Conservation (phyloP, 2,888 invertebrate genomes). For the Oscheius myriophilus region DNA sequence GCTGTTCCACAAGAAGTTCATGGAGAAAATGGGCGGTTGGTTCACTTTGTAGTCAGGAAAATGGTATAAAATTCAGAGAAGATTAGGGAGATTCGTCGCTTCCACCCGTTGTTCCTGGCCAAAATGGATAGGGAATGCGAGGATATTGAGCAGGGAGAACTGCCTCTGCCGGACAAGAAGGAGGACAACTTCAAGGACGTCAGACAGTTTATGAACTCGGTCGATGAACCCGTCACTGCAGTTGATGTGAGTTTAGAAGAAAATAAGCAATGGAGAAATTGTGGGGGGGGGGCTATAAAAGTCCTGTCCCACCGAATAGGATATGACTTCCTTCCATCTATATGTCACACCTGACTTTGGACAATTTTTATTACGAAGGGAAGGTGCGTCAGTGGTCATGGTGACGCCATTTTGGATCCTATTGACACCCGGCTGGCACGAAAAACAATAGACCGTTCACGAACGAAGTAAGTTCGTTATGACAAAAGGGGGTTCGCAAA, state of each 20-base stretch:
- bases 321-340: too few species aligned
- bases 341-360: too few species aligned
- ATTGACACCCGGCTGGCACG: too few species aligned
- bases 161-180: constrained; percentile 20
- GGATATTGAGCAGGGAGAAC: constrained; percentile 13
- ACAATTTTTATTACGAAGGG: too few species aligned
- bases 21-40: constrained; percentile 22
- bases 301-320: too few species aligned
- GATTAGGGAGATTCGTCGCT: not conserved
- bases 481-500: too few species aligned
- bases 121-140: constrained; percentile 18
- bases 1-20: constrained; percentile 17
- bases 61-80: not conserved
- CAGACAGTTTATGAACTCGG: constrained; percentile 31
- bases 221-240: constrained; percentile 17
- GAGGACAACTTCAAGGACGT: constrained; percentile 14
- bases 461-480: too few species aligned
- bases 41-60: not conserved
- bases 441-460: too few species aligned
- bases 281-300: too few species aligned
- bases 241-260: constrained; percentile 23
- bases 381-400: too few species aligned
- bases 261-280: too few species aligned
- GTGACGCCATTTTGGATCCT: too few species aligned
- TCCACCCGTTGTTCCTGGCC: constrained; percentile 27